These are phyloP conservation scores for Cyprinella venusta DNA, from an alignment of 2,797 vertebrate genomes.

Conservation along the genomic window DNA sequence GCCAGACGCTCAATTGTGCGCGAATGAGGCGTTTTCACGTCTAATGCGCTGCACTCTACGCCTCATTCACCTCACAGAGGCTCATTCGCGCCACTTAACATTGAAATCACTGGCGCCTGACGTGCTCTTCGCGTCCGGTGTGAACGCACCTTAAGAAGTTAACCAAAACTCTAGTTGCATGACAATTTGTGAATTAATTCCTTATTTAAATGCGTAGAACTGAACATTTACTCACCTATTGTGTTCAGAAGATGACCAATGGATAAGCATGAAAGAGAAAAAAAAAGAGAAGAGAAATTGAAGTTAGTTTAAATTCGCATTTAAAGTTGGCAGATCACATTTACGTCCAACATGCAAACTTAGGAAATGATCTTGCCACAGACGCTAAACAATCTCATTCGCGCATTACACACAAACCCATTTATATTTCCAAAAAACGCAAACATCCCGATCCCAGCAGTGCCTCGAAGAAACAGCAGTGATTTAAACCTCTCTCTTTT, in stretches of 20 bases:
- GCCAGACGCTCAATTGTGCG: too few species aligned
- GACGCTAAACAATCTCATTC: conserved; percentile 15
- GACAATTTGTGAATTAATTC: neutral
- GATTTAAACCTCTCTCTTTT: conserved; percentile 49
- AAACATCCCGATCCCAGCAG: conserved; percentile 39
- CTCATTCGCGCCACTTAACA: too few species aligned
- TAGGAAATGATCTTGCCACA: conserved; percentile 7
- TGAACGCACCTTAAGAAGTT: neutral
- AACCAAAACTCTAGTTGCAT: neutral
- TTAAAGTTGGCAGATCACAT: neutral
- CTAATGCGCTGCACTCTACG: too few species aligned
- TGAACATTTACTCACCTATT: conserved; percentile 55
- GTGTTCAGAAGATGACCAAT: conserved; percentile 28
- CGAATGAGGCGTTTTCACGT: too few species aligned
- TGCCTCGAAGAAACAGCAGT: conserved; percentile 43
- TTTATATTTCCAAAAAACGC: conserved; percentile 23
- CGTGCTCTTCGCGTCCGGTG: too few species aligned
- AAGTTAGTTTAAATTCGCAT: conserved; percentile 29
- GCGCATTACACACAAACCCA: conserved; percentile 31
- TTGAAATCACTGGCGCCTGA: too few species aligned
- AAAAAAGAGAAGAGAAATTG: conserved; percentile 19
- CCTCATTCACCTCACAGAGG: too few species aligned
- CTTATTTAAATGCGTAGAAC: neutral
- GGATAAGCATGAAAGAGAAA: conserved; percentile 34
- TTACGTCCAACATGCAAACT: conserved; percentile 4